Evolutionary conservation across 2,888 invertebrate species (phyloP).

Genomic region (Scrobipalpa costella): DNA sequence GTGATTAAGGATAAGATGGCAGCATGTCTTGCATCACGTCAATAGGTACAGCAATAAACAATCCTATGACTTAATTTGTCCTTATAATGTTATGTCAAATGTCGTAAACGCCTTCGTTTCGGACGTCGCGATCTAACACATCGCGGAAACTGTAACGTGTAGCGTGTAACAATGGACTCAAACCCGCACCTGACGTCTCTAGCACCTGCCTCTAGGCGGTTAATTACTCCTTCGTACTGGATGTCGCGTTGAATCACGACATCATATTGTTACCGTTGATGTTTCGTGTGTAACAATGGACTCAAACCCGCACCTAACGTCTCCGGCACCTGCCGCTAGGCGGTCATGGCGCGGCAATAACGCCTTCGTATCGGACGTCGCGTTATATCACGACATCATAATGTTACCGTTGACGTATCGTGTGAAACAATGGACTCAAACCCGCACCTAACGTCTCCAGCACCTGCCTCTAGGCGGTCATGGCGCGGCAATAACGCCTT

Average conservation of each 20-base stretch:
- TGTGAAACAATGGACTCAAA: slow-evolving; percentile 39
- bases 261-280: too few species aligned
- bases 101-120: slow-evolving; percentile 52
- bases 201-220: slow-evolving; percentile 48
- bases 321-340: slow-evolving; percentile 45
- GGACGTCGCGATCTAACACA: slow-evolving; percentile 48
- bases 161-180: slow-evolving; percentile 40
- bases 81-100: too few species aligned
- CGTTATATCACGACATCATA: slow-evolving; percentile 51
- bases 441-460: slow-evolving; percentile 36
- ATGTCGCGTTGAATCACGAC: slow-evolving; percentile 52
- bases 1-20: too few species aligned
- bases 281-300: too few species aligned
- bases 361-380: slow-evolving; percentile 47
- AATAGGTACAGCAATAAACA: too few species aligned
- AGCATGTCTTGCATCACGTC: too few species aligned
- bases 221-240: slow-evolving; percentile 53
- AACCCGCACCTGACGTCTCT: slow-evolving; percentile 35
- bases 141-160: too few species aligned
- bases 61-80: too few species aligned
- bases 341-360: slow-evolving; percentile 60
- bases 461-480: slow-evolving; percentile 52
- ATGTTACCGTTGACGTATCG: too few species aligned
- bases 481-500: slow-evolving; percentile 58
- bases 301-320: slow-evolving; percentile 34